These are phyloP conservation scores for Buceros bicornis DNA, from an alignment of 2,797 vertebrate genomes.

Conservation along the genomic window DNA sequence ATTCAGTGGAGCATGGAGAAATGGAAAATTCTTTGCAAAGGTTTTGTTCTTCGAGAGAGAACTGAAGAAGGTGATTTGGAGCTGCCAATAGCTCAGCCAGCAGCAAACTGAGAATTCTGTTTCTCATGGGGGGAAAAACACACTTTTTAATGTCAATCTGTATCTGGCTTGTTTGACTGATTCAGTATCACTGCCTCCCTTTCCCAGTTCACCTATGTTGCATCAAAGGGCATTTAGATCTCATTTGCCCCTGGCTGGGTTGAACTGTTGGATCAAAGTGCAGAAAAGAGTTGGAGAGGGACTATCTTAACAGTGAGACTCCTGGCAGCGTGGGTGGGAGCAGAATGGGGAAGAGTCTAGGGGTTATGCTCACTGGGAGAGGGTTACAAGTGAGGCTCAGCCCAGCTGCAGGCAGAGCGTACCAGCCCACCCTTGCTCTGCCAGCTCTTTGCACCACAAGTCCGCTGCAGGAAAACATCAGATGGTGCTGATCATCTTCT, in stretches of 20 bases:
- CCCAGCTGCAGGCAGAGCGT: neutral
- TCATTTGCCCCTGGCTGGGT: neutral
- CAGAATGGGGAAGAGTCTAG: neutral
- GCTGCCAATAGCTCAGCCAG: neutral
- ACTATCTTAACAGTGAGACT: neutral
- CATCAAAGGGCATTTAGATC: neutral
- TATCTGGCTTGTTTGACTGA: neutral
- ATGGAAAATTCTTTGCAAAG: slow-evolving; percentile 8
- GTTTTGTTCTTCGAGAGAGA: slow-evolving; percentile 16
- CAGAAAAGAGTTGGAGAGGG: neutral
- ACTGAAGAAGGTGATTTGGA: neutral
- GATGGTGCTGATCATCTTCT: neutral
- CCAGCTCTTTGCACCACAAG: too few species aligned
- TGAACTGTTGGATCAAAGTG: neutral
- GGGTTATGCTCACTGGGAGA: neutral
- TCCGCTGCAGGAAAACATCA: neutral
- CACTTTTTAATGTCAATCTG: neutral
- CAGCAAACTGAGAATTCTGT: neutral
- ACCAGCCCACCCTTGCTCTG: too few species aligned
- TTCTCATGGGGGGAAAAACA: neutral
- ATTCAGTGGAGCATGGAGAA: neutral
- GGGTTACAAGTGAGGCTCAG: neutral
- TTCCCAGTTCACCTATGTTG: neutral
- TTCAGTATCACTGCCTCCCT: neutral
- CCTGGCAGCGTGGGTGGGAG: neutral